These are phyloP conservation scores for Egretta garzetta DNA, from an alignment of 2,113 vertebrate species.

Conservation along the genomic window DNA sequence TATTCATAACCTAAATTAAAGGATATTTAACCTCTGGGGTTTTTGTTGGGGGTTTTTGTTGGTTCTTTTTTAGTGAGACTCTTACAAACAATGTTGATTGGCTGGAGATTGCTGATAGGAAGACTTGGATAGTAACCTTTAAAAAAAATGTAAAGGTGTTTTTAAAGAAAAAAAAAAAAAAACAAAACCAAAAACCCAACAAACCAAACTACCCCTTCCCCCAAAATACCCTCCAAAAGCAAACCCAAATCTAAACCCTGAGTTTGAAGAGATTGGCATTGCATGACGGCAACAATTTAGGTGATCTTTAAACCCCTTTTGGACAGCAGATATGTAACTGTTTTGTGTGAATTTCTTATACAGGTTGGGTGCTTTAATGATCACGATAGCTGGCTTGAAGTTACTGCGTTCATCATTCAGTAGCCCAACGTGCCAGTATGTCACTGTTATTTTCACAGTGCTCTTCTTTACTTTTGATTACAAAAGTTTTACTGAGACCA, in stretches of 20 bases:
- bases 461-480: constrained; percentile 99
- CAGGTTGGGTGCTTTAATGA: constrained; percentile 94
- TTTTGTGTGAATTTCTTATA: constrained; percentile 11
- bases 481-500: constrained; percentile 91
- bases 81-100: background rate
- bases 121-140: background rate
- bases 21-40: background rate
- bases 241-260: background rate
- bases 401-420: constrained; percentile 95
- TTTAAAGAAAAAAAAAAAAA: background rate
- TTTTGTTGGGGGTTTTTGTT: too few relatives aligned
- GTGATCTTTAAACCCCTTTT: background rate
- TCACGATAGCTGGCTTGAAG: constrained; percentile 95
- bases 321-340: background rate
- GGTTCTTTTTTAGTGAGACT: background rate
- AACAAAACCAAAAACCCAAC: too few relatives aligned
- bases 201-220: background rate
- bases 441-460: constrained; percentile 95
- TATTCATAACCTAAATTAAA: background rate
- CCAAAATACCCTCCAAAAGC: background rate
- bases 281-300: background rate
- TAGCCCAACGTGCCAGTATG: constrained; percentile 94
- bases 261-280: background rate
- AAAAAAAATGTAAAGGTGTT: background rate
- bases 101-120: background rate